A percentile compares a stretch with the other conserved stretches of the same genome.
phyloP scores from a whole-genome alignment of 2,113 vertebrate genomes.

The Triplophysa dalaica region DNA sequence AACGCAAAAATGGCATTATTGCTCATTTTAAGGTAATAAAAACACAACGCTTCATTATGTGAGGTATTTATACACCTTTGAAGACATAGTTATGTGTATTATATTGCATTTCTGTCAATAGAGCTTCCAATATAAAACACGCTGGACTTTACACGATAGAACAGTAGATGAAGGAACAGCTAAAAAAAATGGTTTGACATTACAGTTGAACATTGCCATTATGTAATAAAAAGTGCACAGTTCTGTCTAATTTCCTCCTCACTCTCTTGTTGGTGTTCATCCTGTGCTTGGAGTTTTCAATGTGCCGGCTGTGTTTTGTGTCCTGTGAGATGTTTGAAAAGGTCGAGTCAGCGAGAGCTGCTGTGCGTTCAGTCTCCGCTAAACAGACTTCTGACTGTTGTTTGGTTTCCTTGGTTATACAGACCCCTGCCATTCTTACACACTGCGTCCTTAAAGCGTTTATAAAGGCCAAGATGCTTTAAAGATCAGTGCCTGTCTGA shows the following conservation, averaged over 20 bases:
- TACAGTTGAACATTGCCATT: constrained; percentile 4
- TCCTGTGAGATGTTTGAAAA: constrained; percentile 30
- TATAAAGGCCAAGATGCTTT: neutral
- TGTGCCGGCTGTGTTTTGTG: constrained; percentile 13
- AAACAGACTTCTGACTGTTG: neutral
- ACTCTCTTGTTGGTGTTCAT: constrained; percentile 1
- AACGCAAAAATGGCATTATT: no score
- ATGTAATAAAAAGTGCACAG: neutral
- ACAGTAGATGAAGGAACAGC: no score
- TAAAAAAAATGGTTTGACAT: neutral
- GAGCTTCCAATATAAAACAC: no score
- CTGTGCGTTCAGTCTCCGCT: constrained; percentile 18
- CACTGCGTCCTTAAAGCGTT: neutral
- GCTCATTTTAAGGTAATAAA: no score
- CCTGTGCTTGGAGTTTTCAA: constrained; percentile 4
- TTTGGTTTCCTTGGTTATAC: neutral
- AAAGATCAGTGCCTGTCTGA: neutral
- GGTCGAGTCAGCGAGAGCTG: constrained; percentile 42
- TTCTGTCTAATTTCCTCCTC: neutral
- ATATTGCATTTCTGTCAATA: no score
- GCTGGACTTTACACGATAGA: no score
- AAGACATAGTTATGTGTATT: no score
- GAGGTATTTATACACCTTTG: no score
- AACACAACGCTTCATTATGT: no score
- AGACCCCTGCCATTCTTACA: neutral